phyloP scores from a whole-genome alignment of 1,140 invertebrate species.

The Lasioglossum baleicum region DNA sequence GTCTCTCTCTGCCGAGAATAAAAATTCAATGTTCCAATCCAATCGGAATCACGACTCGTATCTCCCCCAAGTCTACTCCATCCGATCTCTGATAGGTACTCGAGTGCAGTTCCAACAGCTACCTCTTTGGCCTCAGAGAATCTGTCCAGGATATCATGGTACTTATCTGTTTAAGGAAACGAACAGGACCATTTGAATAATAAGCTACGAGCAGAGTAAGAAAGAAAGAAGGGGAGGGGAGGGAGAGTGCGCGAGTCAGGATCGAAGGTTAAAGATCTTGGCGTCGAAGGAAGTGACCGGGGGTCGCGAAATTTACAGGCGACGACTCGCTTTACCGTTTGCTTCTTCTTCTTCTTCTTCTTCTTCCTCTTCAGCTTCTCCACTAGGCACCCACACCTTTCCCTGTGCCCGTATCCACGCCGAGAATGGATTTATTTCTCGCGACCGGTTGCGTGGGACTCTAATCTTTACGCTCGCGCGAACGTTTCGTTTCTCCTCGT shows the following conservation, averaged over 20 bases:
- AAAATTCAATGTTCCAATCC: too few species aligned
- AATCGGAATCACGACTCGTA: too few species aligned
- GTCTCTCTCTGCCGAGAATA: too few species aligned
- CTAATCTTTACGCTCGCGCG: slow-evolving; percentile 32
- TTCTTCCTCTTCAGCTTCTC: too few species aligned
- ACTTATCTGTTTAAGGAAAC: neutral
- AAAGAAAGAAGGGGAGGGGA: too few species aligned
- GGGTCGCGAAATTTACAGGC: neutral
- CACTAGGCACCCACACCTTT: neutral
- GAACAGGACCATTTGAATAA: neutral
- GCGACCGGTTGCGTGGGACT: neutral
- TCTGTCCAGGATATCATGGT: too few species aligned
- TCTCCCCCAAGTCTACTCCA: too few species aligned
- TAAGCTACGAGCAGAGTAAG: neutral
- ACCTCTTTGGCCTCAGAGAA: too few species aligned
- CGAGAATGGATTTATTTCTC: neutral
- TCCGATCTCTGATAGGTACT: too few species aligned
- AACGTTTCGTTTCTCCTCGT: neutral
- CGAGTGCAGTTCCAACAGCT: too few species aligned
- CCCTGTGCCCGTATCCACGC: neutral
- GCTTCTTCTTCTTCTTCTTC: neutral
- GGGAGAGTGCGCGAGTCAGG: neutral
- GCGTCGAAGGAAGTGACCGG: neutral
- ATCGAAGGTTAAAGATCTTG: neutral
- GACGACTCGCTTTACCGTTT: neutral